phyloP scores from a whole-genome alignment of 2,113 vertebrate genomes.

The Rhizomys pruinosus region DNA sequence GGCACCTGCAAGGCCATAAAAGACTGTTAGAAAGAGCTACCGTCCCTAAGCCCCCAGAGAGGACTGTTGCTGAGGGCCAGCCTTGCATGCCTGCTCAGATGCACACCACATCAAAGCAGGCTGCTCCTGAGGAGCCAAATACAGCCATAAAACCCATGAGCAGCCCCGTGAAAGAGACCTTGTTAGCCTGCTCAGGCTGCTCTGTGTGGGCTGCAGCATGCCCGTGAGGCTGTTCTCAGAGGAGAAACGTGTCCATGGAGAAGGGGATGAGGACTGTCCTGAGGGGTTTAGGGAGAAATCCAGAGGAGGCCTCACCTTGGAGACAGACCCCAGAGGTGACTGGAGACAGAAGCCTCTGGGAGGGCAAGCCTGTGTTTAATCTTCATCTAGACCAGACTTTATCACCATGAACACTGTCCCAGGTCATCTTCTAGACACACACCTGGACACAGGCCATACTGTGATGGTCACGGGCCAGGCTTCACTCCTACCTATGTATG shows the following conservation, averaged over 20 bases:
- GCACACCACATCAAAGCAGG: not conserved
- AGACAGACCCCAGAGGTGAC: not conserved
- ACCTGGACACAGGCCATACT: not conserved
- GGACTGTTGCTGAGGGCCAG: not conserved
- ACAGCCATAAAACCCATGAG: accelerated
- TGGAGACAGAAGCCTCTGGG: not conserved
- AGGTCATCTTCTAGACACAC: not conserved
- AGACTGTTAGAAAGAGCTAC: not conserved
- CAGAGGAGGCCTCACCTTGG: not conserved
- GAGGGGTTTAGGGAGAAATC: not conserved
- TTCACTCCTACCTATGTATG: not conserved
- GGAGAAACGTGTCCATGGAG: accelerated
- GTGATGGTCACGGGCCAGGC: not conserved
- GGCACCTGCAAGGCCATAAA: constrained; percentile 59
- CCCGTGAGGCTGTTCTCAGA: accelerated
- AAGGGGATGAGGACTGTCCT: not conserved
- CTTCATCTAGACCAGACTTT: not conserved
- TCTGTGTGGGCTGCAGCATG: not conserved
- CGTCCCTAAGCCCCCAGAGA: not conserved
- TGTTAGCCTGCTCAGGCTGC: not conserved
- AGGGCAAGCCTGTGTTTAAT: too few relatives aligned
- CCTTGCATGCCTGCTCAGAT: accelerated
- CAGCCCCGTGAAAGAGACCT: not conserved
- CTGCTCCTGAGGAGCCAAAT: not conserved
- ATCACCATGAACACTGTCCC: accelerated